Evolutionary conservation across 2,888 invertebrate species (phyloP).

Genomic region (Halictus quadricinctus): DNA sequence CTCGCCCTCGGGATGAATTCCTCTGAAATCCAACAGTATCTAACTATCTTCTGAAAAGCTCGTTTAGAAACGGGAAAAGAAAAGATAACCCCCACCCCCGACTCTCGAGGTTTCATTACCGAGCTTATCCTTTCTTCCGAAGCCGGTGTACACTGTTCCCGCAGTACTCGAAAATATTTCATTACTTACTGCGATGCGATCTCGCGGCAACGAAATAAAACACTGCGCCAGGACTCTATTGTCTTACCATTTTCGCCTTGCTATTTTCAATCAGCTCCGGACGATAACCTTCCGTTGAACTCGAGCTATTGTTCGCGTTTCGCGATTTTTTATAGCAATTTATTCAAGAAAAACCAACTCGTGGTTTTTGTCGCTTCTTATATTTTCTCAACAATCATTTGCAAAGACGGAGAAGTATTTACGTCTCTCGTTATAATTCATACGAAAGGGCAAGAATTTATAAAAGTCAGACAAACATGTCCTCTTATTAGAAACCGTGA

Average conservation of each 20-base stretch:
- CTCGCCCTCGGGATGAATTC: not conserved
- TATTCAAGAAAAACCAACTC: not conserved
- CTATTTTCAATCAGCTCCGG: not conserved
- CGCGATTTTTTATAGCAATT: not conserved
- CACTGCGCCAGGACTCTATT: not conserved
- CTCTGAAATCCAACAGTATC: not conserved
- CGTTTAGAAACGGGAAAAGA: not conserved
- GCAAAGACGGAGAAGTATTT: too few species aligned
- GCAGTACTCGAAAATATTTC: conserved; percentile 7
- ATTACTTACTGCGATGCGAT: not conserved
- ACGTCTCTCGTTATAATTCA: too few species aligned
- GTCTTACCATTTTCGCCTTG: not conserved
- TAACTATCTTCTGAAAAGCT: conserved; percentile 5
- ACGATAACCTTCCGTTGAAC: not conserved
- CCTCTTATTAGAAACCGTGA: not conserved
- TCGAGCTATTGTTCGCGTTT: not conserved
- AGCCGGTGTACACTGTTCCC: not conserved
- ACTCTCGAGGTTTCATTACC: conserved; percentile 6
- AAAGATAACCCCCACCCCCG: not conserved
- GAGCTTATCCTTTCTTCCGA: not conserved
- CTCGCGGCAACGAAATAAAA: not conserved
- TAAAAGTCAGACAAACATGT: too few species aligned
- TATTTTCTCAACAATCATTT: not conserved
- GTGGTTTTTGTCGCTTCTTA: not conserved
- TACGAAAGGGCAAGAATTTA: too few species aligned